Conservation (phyloP, 2,888 invertebrate genomes). For the Isoperla grammatica region DNA sequence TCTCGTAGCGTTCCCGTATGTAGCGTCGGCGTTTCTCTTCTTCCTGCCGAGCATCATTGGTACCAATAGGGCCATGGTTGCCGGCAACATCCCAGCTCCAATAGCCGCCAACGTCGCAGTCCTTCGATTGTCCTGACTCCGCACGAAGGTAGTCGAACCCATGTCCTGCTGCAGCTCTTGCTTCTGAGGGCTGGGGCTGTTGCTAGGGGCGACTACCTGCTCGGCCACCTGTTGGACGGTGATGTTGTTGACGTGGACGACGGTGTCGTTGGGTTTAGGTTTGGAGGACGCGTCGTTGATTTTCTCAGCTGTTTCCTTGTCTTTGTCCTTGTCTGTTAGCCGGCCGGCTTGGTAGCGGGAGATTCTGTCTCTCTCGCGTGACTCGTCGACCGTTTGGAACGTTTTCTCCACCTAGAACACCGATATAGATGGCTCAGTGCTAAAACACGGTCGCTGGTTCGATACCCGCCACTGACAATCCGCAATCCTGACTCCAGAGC, state of each 20-base stretch:
- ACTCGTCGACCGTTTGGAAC: constrained; percentile 30
- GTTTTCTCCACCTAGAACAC: constrained; percentile 54
- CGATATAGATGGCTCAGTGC: no score
- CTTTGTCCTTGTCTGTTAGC: no score
- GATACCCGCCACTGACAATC: no score
- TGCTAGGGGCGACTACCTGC: neutral
- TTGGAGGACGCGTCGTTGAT: neutral
- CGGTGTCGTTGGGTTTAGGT: neutral
- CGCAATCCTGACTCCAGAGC: no score
- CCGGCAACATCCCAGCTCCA: constrained; percentile 73
- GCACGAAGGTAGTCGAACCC: neutral
- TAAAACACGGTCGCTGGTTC: no score
- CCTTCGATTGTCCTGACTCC: constrained; percentile 42
- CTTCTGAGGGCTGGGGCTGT: neutral
- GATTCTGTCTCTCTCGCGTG: constrained; percentile 31
- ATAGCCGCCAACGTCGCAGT: constrained; percentile 65
- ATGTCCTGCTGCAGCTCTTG: constrained; percentile 11
- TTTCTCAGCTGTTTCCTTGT: no score
- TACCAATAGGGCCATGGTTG: constrained; percentile 74
- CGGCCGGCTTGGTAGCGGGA: neutral
- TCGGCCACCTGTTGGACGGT: neutral
- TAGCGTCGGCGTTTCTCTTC: constrained; percentile 34
- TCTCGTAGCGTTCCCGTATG: no score
- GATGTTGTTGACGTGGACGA: constrained; percentile 1
- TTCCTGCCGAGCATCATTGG: constrained; percentile 66